Conservation (phyloP, 2,797 vertebrate genomes). For the Clarias laeviceps region DNA sequence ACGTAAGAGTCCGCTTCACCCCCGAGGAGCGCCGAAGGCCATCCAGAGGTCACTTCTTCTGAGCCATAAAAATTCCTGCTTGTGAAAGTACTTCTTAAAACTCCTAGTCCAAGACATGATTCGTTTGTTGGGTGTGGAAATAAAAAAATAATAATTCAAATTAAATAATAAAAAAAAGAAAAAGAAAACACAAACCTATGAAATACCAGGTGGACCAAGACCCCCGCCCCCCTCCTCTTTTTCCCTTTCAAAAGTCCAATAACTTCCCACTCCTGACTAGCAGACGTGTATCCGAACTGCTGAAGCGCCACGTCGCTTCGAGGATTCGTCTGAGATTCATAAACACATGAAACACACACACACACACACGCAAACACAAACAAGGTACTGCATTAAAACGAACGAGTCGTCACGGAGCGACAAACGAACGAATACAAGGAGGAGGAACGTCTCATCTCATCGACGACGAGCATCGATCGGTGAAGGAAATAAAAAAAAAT, state of each 20-base stretch:
- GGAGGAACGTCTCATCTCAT: conserved; percentile 68
- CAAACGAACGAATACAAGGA: conserved; percentile 63
- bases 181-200: conserved; percentile 71
- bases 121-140: conserved; percentile 88
- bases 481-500: conserved; percentile 53
- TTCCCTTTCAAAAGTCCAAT: conserved; percentile 48
- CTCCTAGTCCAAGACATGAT: conserved; percentile 96
- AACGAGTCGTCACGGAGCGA: conserved; percentile 72
- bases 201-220: conserved; percentile 95
- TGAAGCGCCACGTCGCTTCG: conserved; percentile 86
- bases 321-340: conserved; percentile 83
- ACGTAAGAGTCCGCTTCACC: conserved; percentile 87
- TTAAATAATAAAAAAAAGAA: conserved; percentile 67
- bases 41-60: conserved; percentile 97
- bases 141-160: conserved; percentile 66
- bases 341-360: conserved; percentile 69
- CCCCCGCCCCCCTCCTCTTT: conserved; percentile 54
- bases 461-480: conserved; percentile 73
- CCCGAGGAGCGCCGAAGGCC: conserved; percentile 75
- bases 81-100: conserved; percentile 96
- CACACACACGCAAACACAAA: conserved; percentile 64
- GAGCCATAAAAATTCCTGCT: conserved; percentile 97
- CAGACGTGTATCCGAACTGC: conserved; percentile 82
- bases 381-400: conserved; percentile 74
- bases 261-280: conserved; percentile 46